Percentiles rank a stretch among this genome's conserved stretches.
These are phyloP conservation scores for Thunnus albacares DNA, from an alignment of 2,797 vertebrate genomes.

Conservation along the genomic window DNA sequence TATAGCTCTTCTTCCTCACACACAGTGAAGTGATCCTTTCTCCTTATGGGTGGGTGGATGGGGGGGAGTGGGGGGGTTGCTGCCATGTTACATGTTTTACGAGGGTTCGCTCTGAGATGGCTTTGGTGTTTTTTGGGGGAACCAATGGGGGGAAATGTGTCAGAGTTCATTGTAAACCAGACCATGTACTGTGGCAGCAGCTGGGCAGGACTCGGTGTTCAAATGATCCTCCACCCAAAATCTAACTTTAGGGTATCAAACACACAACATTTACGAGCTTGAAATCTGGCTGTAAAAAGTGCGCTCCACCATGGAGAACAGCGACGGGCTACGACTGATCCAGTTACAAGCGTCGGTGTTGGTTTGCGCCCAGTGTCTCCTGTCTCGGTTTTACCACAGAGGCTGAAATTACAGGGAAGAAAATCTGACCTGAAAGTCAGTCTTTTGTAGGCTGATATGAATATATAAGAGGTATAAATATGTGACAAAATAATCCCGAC, in stretches of 20 bases:
- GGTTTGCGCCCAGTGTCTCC: background rate
- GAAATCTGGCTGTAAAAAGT: background rate
- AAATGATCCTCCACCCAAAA: constrained; percentile 9
- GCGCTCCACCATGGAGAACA: background rate
- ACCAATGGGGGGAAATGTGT: constrained; percentile 18
- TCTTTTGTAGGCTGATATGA: no score
- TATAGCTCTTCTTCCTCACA: constrained; percentile 62
- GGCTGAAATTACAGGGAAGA: background rate
- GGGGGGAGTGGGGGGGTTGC: background rate
- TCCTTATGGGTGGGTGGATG: constrained; percentile 18
- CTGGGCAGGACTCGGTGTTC: constrained; percentile 26
- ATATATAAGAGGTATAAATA: no score
- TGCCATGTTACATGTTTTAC: constrained; percentile 59
- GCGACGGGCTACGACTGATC: background rate
- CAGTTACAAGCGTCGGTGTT: background rate
- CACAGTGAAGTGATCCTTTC: constrained; percentile 24
- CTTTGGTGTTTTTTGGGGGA: constrained; percentile 35
- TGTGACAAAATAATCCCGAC: no score
- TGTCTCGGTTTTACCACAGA: background rate
- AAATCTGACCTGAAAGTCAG: no score
- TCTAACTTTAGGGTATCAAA: constrained; percentile 16
- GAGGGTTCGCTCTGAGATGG: constrained; percentile 33
- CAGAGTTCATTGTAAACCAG: constrained; percentile 38
- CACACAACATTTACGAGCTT: constrained; percentile 3
- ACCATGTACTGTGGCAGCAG: constrained; percentile 58